A percentile compares a stretch with the other conserved stretches of the same genome.
Evolutionary conservation across 2,888 invertebrate genomes (phyloP).

Genomic region (Apodemia duryi): DNA sequence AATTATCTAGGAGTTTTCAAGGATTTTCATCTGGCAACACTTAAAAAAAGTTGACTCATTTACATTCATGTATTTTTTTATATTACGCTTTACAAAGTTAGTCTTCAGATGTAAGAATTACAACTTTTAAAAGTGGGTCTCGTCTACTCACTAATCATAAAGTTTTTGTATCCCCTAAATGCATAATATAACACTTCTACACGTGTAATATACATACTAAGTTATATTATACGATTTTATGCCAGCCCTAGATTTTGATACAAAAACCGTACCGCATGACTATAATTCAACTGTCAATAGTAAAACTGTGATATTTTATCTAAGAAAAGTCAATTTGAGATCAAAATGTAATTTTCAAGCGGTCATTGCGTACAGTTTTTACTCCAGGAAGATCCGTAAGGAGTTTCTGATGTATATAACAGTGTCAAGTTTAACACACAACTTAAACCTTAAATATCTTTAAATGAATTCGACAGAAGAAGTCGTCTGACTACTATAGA

Average conservation of each 20-base stretch:
- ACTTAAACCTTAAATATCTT: too few species aligned
- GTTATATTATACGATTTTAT: conserved; percentile 67
- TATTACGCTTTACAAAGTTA: background rate
- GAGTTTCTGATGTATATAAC: too few species aligned
- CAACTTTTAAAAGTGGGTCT: conserved; percentile 42
- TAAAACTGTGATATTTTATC: background rate
- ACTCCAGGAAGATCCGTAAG: too few species aligned
- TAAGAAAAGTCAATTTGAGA: background rate
- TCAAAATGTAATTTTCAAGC: too few species aligned
- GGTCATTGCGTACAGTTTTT: too few species aligned
- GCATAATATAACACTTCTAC: conserved; percentile 68
- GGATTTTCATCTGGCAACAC: conserved; percentile 39
- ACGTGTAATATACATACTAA: conserved; percentile 65
- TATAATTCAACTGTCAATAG: conserved; percentile 4
- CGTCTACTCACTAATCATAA: conserved; percentile 54
- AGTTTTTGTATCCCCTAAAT: conserved; percentile 64
- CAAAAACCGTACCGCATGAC: conserved; percentile 1
- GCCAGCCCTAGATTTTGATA: conserved; percentile 47
- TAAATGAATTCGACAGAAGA: too few species aligned
- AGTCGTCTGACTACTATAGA: too few species aligned
- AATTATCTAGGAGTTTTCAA: conserved; percentile 28
- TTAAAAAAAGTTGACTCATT: conserved; percentile 19
- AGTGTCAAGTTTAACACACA: too few species aligned
- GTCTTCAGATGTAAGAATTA: conserved; percentile 26
- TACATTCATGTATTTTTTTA: background rate